phyloP scores from a whole-genome alignment of 1,140 invertebrate species.

The Ips typographus region DNA sequence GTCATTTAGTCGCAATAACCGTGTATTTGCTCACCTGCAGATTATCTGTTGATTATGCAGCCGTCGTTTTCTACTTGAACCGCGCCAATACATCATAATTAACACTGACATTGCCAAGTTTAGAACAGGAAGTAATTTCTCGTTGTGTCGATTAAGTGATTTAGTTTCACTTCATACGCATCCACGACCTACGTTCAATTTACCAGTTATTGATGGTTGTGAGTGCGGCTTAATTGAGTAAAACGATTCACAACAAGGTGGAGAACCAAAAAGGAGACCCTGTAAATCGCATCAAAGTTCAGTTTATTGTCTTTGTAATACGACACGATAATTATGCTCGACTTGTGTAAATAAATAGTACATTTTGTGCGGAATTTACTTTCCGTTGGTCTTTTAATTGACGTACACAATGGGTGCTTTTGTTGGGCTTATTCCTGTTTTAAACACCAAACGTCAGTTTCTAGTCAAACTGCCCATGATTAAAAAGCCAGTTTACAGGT shows the following conservation, averaged over 20 bases:
- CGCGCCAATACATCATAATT: background rate
- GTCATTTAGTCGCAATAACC: too few relatives aligned
- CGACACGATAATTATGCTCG: conserved; percentile 28
- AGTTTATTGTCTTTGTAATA: conserved; percentile 24
- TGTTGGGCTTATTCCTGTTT: too few relatives aligned
- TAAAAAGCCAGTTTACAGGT: too few relatives aligned
- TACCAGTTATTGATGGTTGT: background rate
- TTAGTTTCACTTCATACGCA: background rate
- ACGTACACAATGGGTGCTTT: too few relatives aligned
- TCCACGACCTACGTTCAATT: conserved; percentile 1
- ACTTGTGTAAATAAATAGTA: conserved; percentile 33
- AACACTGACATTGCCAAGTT: background rate
- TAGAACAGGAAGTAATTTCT: background rate
- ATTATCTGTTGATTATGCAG: too few relatives aligned
- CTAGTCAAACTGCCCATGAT: too few relatives aligned
- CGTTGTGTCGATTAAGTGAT: conserved; percentile 2
- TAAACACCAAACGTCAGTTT: too few relatives aligned
- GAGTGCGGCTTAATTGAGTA: background rate
- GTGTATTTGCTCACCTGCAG: too few relatives aligned
- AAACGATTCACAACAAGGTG: background rate
- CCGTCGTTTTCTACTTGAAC: too few relatives aligned
- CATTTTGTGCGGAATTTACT: conserved; percentile 12
- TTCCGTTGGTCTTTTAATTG: background rate
- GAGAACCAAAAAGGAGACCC: background rate
- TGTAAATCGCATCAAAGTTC: conserved; percentile 9